Evolutionary conservation across 2,888 invertebrate species (phyloP).

Genomic region (Zaprionus bogoriensis): DNA sequence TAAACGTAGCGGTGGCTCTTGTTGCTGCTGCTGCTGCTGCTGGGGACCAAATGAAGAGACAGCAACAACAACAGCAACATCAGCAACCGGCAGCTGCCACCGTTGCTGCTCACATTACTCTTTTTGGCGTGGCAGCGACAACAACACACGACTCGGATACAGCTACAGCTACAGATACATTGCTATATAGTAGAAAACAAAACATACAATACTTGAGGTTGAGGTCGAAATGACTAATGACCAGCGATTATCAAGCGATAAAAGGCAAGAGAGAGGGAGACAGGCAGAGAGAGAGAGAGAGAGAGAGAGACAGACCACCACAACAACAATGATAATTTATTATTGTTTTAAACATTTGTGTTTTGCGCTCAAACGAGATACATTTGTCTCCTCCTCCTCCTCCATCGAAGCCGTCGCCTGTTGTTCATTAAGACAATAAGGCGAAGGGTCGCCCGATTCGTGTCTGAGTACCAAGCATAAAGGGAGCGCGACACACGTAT

Average conservation of each 20-base stretch:
- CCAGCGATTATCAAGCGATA: slow-evolving; percentile 81
- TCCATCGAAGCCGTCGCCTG: slow-evolving; percentile 41
- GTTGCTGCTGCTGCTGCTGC: slow-evolving; percentile 41
- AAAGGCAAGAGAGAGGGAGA: slow-evolving; percentile 71
- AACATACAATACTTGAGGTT: slow-evolving; percentile 74
- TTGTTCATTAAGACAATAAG: slow-evolving; percentile 72
- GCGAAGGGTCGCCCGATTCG: slow-evolving; percentile 36
- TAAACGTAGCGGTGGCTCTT: slow-evolving; percentile 62
- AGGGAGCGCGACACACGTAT: slow-evolving; percentile 6
- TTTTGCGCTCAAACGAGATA: slow-evolving; percentile 77
- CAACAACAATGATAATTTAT: slow-evolving; percentile 70
- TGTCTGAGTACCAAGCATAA: slow-evolving; percentile 15
- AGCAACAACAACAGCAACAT: slow-evolving; percentile 44
- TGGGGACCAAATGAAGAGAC: slow-evolving; percentile 66
- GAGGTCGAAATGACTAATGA: slow-evolving; percentile 81
- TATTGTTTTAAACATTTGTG: slow-evolving; percentile 80
- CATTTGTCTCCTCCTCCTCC: slow-evolving; percentile 69
- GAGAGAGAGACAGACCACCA: slow-evolving; percentile 16
- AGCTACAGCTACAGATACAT: slow-evolving; percentile 60
- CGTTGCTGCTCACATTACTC: slow-evolving; percentile 77
- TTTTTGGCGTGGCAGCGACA: slow-evolving; percentile 70
- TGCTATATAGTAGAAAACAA: slow-evolving; percentile 68
- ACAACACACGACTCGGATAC: slow-evolving; percentile 35
- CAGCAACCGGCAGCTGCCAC: slow-evolving; percentile 71
- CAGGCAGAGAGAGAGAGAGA: slow-evolving; percentile 28